Base-by-base conservation (phyloP, 2,113 vertebrate species). In the Tamias sibiricus region DNA sequence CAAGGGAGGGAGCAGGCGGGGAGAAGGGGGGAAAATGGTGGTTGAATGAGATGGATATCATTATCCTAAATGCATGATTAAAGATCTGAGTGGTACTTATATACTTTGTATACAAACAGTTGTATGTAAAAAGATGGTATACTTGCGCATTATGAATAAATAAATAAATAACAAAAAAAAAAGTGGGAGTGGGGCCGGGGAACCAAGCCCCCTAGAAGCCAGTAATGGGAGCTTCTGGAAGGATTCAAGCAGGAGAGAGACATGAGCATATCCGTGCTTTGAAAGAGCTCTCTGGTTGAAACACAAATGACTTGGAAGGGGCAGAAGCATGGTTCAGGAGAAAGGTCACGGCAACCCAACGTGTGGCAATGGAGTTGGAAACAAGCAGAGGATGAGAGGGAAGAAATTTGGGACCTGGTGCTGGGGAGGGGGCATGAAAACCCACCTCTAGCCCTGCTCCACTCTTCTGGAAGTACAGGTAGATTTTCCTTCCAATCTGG, bases 401-500 rank as follows among this genome's bases (percentile, higher is more conserved):
- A 89, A 1, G 4, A 24, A 62, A 62, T 11, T 24, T 62, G 6
- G 44, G 26, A 42, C 30, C 10, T 17, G 14, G 30, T 32, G 9
- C 9, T 42, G 32, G 52, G 2, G 4, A 82, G 52, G 24, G 30
- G 2, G 2, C 0, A 0, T n/a, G 47, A 52, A 52, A 57, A 2
- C 4, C 71, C 35, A 40, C 1, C 40, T 71, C 20, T 4, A n/a
- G 20, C 10, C 44, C 49, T 72, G 16, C 14, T 88, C 26, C 16
- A 3, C 66, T 81, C 9, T 74, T 37, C 57, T 24, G 44, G 57
- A 84, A 87, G 30, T 7, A 40, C 28, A 69, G n/a, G 17, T 32
- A 69, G 52, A 1, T 59, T 79, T 93, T 81, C 30, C 52, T 92
- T 66, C 66, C 47, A 91, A 87, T 82, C 69, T 82, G 49, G 42